Evolutionary conservation across 2,797 vertebrate species (phyloP).

Genomic region (Phrynocephalus guinanensis): DNA sequence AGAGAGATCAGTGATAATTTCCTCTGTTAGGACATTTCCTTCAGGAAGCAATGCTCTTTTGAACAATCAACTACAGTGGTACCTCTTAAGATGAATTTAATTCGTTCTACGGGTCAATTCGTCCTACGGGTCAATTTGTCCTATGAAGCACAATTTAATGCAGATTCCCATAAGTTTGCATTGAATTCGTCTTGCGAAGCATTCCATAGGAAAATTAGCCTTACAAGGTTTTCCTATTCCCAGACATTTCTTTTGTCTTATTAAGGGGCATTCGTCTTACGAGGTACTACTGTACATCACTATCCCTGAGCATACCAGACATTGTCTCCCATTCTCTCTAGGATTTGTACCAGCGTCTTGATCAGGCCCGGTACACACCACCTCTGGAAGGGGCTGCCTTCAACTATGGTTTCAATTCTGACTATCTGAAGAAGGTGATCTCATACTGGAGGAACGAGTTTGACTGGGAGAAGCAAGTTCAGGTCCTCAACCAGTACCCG

Average conservation of each 20-base stretch:
- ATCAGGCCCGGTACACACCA: conserved; percentile 78
- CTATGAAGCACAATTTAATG: too few relatives aligned
- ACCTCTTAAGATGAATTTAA: too few relatives aligned
- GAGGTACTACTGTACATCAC: background rate
- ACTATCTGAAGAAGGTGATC: conserved; percentile 82
- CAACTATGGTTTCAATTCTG: conserved; percentile 88
- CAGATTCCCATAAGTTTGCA: too few relatives aligned
- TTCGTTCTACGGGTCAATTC: too few relatives aligned
- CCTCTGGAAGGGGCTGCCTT: conserved; percentile 82
- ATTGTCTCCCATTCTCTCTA: conserved; percentile 51
- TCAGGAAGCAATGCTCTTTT: accelerated
- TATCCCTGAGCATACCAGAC: background rate
- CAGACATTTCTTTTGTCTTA: too few relatives aligned
- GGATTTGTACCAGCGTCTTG: conserved; percentile 87
- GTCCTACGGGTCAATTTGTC: too few relatives aligned
- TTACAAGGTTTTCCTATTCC: too few relatives aligned
- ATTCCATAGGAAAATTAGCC: too few relatives aligned
- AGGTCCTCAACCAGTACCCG: conserved; percentile 85
- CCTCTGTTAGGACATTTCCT: accelerated
- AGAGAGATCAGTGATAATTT: background rate
- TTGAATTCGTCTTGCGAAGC: too few relatives aligned
- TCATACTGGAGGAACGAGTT: conserved; percentile 88
- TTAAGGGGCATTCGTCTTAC: too few relatives aligned
- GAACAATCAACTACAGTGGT: background rate
- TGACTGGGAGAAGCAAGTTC: conserved; percentile 88